Conservation (phyloP, 2,797 vertebrate species). For the Aselliscus stoliczkanus region DNA sequence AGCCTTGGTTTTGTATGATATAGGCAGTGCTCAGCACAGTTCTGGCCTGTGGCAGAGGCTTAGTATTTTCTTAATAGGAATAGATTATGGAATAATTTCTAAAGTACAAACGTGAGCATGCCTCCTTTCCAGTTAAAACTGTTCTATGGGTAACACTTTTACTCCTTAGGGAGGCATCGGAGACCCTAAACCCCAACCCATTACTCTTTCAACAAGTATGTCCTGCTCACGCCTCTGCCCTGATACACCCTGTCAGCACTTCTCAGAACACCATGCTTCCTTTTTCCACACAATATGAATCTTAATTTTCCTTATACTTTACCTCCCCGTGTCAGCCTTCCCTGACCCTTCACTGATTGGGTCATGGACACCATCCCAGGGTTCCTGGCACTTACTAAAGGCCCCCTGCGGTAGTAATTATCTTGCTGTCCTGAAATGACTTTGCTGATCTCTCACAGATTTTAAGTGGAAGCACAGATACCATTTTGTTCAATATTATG, state of each 20-base stretch:
- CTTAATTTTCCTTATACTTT: background rate
- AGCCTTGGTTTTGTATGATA: background rate
- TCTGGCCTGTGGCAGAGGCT: background rate
- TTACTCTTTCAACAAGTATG: background rate
- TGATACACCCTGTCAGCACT: no score
- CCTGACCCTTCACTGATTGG: background rate
- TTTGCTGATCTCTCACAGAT: background rate
- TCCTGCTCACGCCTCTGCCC: background rate
- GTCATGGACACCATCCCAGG: no score
- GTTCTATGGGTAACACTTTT: background rate
- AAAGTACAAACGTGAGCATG: background rate
- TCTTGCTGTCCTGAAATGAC: background rate
- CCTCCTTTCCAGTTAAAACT: background rate
- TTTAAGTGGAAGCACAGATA: background rate
- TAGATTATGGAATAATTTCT: background rate
- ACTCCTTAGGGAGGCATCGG: background rate
- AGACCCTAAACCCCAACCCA: background rate
- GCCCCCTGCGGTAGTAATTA: background rate
- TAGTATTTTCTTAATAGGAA: background rate
- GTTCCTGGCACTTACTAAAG: background rate
- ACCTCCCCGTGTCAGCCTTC: background rate
- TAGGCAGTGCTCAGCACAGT: background rate
- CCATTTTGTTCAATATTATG: background rate
- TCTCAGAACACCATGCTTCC: background rate
- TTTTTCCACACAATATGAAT: no score